Evolutionary conservation across 2,888 invertebrate genomes (phyloP), one percentile per base, ranked within the genome.

Genomic region (Galeruca laticollis): DNA sequence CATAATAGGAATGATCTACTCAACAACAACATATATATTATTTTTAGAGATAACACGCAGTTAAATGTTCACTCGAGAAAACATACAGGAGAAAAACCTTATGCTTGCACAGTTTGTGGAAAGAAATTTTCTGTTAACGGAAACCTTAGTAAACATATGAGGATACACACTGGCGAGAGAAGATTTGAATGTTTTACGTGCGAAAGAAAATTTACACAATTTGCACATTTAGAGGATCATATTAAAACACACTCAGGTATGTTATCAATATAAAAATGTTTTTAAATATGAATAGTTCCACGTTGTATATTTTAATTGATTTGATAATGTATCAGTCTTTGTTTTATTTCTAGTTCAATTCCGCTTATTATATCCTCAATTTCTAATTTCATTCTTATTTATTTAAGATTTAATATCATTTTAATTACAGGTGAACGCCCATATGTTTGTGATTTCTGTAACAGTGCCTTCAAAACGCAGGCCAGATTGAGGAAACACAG

Each of bases 31-130:
- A 33, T n/a, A n/a, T n/a, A n/a, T 60, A 4, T 33, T 60, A 33
- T 15, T 65, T 84, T 84, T 63, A 76, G 83, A 40, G 84, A 84
- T 69, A 83, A 81, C 70, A 81, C 82, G 5, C 83, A 83, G 61
- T 73, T 84, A 60, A 82, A 79, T 67, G 82, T 84, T 4, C 84
- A 84, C 64, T 73, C 75, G 57, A 73, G 84, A 31, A 82, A 80
- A 66, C 84, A 83, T 68, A 83, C 84, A 5, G 83, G 83, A n/a
- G 84, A 83, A 65, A 81, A 84, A 72, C 83, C 84, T 1, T 84
- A 80, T 68, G 75, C 77, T 57, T 84, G 84, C 70, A 73, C 72
- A 26, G 73, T 81, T 40, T 84, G 84, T 65, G 76, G 75, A 0
- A 84, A 83, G 70, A 78, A 78, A 59, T 84, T 84, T 76, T 82